These are phyloP conservation scores for Seriola aureovittata DNA, from an alignment of 2,113 vertebrate genomes.

Conservation along the genomic window DNA sequence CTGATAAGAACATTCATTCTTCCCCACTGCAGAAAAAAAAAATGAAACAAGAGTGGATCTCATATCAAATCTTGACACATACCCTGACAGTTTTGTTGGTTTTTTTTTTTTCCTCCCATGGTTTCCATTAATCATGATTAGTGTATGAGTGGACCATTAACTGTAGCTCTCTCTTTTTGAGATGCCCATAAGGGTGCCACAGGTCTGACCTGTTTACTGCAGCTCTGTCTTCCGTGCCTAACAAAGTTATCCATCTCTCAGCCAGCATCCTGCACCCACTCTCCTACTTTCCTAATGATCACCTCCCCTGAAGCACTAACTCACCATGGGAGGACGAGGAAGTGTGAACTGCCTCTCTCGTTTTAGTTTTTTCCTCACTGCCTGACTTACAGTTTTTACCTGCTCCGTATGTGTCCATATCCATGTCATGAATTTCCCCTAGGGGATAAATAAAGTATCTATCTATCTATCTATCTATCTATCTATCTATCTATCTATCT, in stretches of 20 bases:
- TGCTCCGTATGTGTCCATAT: constrained; percentile 5
- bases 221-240: constrained; percentile 72
- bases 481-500: no score
- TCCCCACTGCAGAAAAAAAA: background rate
- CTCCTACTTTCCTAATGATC: constrained; percentile 76
- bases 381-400: constrained; percentile 22
- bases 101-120: constrained; percentile 16
- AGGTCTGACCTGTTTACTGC: constrained; percentile 76
- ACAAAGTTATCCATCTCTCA: constrained; percentile 78
- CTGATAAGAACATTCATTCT: constrained; percentile 1
- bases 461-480: no score
- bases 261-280: constrained; percentile 68
- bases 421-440: background rate
- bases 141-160: constrained; percentile 50
- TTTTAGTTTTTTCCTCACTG: constrained; percentile 26
- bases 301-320: constrained; percentile 70
- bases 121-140: constrained; percentile 70
- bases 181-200: constrained; percentile 59
- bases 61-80: constrained; percentile 33
- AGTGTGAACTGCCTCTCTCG: constrained; percentile 24
- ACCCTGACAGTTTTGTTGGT: constrained; percentile 31
- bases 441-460: no score
- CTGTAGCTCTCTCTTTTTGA: constrained; percentile 49
- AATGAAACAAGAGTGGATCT: constrained; percentile 30
- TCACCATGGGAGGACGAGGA: constrained; percentile 51